Conservation (phyloP, 2,797 vertebrate genomes). For the Lithobates sylvaticus region DNA sequence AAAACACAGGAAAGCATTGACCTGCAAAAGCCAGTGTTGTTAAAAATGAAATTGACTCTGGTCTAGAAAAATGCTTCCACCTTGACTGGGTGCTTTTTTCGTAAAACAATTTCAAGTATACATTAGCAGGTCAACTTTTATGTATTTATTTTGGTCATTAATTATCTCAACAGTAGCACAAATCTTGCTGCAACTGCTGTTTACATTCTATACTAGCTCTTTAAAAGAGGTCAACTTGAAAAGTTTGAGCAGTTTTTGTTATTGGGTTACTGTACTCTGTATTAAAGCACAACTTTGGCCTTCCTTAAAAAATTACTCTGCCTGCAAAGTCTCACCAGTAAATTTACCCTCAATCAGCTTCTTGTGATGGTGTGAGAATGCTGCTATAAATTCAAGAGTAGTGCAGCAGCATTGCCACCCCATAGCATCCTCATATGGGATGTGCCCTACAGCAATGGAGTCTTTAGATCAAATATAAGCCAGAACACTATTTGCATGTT, state of each 20-base stretch:
- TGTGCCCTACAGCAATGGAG: no score
- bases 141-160: conserved; percentile 16
- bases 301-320: no score
- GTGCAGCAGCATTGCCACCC: no score
- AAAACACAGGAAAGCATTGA: conserved; percentile 7
- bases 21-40: background rate
- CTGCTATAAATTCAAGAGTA: no score
- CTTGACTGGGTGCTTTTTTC: background rate
- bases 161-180: conserved; percentile 11
- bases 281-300: no score
- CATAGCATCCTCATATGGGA: no score
- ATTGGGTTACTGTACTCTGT: no score
- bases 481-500: no score
- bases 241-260: background rate
- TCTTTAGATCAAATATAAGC: no score
- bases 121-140: background rate
- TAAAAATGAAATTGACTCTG: conserved; percentile 22
- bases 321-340: no score
- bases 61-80: conserved; percentile 9
- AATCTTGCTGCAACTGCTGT: conserved; percentile 3
- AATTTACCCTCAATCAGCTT: no score
- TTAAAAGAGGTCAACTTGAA: background rate
- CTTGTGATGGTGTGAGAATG: no score
- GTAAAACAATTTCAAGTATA: background rate
- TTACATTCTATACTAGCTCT: background rate